Conservation (phyloP, 2,888 invertebrate species). For the Trachelus troglodyta region DNA sequence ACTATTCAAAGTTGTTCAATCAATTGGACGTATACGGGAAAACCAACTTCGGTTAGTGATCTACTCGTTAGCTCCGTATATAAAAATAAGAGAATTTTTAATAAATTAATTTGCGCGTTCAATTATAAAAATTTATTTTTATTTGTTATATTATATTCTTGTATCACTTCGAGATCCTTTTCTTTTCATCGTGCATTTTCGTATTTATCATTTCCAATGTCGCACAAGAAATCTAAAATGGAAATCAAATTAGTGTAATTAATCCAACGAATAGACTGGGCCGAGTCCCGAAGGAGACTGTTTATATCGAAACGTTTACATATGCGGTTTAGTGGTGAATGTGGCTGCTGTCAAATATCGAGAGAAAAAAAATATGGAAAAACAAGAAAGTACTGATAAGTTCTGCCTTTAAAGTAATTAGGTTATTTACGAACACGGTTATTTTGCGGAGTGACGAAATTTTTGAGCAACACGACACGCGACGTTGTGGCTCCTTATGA, state of each 20-base stretch:
- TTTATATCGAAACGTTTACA: not conserved
- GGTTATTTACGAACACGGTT: not conserved
- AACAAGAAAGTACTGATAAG: not conserved
- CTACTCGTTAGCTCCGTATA: not conserved
- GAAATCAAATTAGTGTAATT: not conserved
- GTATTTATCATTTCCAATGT: not conserved
- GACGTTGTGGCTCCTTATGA: not conserved
- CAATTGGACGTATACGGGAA: not conserved
- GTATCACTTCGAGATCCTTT: not conserved
- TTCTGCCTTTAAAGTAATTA: not conserved
- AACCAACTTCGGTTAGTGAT: too few relatives aligned
- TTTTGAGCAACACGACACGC: not conserved
- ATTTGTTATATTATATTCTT: not conserved
- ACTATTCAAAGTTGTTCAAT: not conserved
- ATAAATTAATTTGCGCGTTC: too few relatives aligned
- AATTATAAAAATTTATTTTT: not conserved
- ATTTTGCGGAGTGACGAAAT: not conserved
- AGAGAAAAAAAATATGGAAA: not conserved
- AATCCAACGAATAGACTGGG: not conserved
- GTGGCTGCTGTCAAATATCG: not conserved
- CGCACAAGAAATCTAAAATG: not conserved
- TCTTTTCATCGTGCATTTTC: not conserved
- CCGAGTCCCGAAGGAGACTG: not conserved
- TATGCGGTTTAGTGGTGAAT: not conserved
- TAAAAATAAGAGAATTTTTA: not conserved